Evolutionary conservation across 2,888 invertebrate species (phyloP), one percentile per base, ranked within the genome.

Genomic region (Perizoma affinitatum): DNA sequence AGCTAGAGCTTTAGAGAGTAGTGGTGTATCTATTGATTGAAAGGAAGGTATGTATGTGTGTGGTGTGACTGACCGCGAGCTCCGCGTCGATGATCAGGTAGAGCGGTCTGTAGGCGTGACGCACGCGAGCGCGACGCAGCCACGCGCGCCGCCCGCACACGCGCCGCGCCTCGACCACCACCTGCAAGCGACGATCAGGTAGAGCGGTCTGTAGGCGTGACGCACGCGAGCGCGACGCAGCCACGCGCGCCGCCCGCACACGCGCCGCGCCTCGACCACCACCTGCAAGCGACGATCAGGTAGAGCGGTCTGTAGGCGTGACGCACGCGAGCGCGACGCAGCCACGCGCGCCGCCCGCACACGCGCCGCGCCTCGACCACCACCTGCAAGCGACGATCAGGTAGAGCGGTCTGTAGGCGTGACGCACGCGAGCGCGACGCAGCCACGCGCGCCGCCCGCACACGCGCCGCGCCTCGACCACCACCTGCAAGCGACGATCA

Each of bases 1-100:
- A 22, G 22, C 22, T 22, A 22, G 22, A 22, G 3, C 22, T 22
- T 22, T 22, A 22, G 22, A 22, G 22, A 22, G 22, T 2, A 22
- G 22, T 22, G 22, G 3, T 22, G 22, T 22, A 22, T 22, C 1
- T 22, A 22, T 22, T 22, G 22, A 22, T n/a, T n/a, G n/a, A n/a
- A n/a, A n/a, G n/a, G n/a, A 22, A 22, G 22, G 1, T 22, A 3
- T 22, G 22, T 22, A 22, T 22, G 22, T 22, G 22, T 22, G 22
- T 22, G 3, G 22, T 22, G 22, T 22, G 48, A 74, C 75, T 73
- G 4, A 86, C 88, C 41, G 73, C 61, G 6, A 88, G 60, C 9
- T 84, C 86, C 1, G 83, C 46, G 64, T 88, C 88, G 4, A 88
- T 65, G 49, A 86, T 44, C 5, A 88, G 68, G 64, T 87, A 86